phyloP scores from a whole-genome alignment of 2,797 vertebrate genomes.

The Kryptolebias ocellatus region DNA sequence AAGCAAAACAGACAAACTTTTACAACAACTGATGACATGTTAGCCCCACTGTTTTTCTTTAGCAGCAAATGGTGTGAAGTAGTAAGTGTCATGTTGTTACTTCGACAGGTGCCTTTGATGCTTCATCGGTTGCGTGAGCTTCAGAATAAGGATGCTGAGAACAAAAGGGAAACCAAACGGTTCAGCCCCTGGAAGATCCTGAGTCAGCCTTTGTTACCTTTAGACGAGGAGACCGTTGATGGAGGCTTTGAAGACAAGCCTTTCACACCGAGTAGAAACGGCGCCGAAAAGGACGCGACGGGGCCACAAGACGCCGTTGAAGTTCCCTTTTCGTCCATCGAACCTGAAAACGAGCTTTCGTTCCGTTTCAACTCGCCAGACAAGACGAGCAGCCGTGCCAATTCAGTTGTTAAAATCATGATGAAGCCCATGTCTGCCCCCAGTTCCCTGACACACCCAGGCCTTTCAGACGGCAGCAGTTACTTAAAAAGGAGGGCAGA shows the following conservation, averaged over 20 bases:
- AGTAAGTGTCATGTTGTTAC: slow-evolving; percentile 11
- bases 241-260: slow-evolving; percentile 90
- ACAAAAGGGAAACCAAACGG: slow-evolving; percentile 88
- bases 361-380: slow-evolving; percentile 87
- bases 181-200: slow-evolving; percentile 89
- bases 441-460: slow-evolving; percentile 67
- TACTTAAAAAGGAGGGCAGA: slow-evolving; percentile 83
- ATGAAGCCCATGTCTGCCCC: slow-evolving; percentile 80
- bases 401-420: slow-evolving; percentile 84
- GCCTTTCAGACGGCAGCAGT: slow-evolving; percentile 66
- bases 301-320: slow-evolving; percentile 70
- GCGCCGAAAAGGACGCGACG: slow-evolving; percentile 80
- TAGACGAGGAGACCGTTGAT: slow-evolving; percentile 95
- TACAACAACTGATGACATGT: neutral
- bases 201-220: slow-evolving; percentile 86
- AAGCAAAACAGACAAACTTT: neutral
- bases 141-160: slow-evolving; percentile 89
- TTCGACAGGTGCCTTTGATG: slow-evolving; percentile 92
- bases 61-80: slow-evolving; percentile 7
- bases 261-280: slow-evolving; percentile 73
- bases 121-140: slow-evolving; percentile 92
- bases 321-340: slow-evolving; percentile 73
- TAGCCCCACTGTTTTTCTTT: slow-evolving; percentile 3
- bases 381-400: slow-evolving; percentile 84
- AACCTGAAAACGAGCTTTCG: slow-evolving; percentile 72